These are phyloP conservation scores for Asbolus verrucosus DNA, from an alignment of 1,140 invertebrate species.

Conservation along the genomic window DNA sequence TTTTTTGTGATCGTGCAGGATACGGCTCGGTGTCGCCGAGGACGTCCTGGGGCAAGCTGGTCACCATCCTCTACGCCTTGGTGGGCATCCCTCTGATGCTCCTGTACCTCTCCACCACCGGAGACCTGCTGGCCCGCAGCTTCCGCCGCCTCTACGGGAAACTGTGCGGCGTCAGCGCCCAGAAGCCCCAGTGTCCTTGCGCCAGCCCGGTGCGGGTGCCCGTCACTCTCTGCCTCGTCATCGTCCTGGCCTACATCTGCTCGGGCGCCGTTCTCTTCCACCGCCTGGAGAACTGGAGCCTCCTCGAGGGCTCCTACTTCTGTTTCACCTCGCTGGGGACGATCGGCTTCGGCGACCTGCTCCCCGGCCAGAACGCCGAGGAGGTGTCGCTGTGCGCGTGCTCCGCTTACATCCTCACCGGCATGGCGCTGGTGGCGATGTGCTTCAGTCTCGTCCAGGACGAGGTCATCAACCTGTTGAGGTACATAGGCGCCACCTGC, in stretches of 20 bases:
- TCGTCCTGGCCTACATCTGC: conserved; percentile 91
- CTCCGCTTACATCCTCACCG: conserved; percentile 91
- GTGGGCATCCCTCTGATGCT: conserved; percentile 92
- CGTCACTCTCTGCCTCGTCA: conserved; percentile 87
- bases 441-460: conserved; percentile 97
- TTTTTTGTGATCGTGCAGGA: conserved; percentile 71
- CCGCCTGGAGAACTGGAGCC: conserved; percentile 89
- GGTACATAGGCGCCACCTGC: conserved; percentile 62
- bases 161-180: conserved; percentile 62
- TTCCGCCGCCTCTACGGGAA: conserved; percentile 70
- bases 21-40: conserved; percentile 93
- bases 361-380: conserved; percentile 77
- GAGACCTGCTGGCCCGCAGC: conserved; percentile 78
- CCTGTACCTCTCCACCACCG: conserved; percentile 87
- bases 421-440: conserved; percentile 96
- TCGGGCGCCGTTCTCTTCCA: conserved; percentile 93
- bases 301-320: conserved; percentile 87
- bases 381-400: conserved; percentile 84
- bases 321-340: conserved; percentile 85
- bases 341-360: conserved; percentile 83
- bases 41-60: conserved; percentile 88
- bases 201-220: conserved; percentile 77
- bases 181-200: conserved; percentile 64
- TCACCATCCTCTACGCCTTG: conserved; percentile 89
- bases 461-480: conserved; percentile 73